phyloP scores from a whole-genome alignment of 2,888 invertebrate genomes.

The Erynnis tages region DNA sequence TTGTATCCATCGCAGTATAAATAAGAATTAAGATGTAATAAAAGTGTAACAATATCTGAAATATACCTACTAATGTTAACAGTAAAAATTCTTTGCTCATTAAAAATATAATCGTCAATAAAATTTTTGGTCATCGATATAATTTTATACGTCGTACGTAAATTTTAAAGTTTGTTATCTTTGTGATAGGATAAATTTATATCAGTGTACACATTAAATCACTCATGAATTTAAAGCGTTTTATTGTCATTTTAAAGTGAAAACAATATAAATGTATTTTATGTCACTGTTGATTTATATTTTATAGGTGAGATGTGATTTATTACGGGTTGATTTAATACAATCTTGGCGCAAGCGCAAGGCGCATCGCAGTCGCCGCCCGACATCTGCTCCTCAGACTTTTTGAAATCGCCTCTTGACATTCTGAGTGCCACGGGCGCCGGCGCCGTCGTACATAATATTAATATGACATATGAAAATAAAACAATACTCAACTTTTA shows the following conservation, averaged over 20 bases:
- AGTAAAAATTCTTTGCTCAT: constrained; percentile 17
- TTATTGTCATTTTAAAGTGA: constrained; percentile 75
- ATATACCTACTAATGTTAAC: background rate
- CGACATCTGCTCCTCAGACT: constrained; percentile 31
- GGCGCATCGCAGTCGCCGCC: constrained; percentile 34
- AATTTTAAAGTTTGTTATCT: constrained; percentile 43
- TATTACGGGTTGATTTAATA: constrained; percentile 68
- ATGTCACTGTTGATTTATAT: constrained; percentile 75
- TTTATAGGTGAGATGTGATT: constrained; percentile 78
- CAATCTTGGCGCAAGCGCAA: constrained; percentile 56
- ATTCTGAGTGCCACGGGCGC: constrained; percentile 42
- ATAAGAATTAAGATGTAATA: constrained; percentile 11
- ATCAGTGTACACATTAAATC: constrained; percentile 67
- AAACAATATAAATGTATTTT: constrained; percentile 80
- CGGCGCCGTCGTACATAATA: constrained; percentile 43
- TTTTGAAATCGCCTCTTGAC: constrained; percentile 37
- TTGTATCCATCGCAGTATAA: background rate
- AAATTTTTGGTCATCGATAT: constrained; percentile 56
- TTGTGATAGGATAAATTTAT: constrained; percentile 51
- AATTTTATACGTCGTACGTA: constrained; percentile 44
- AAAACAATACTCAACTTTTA: constrained; percentile 39
- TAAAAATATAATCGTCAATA: constrained; percentile 52
- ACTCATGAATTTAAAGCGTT: constrained; percentile 75
- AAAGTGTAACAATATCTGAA: constrained; percentile 2
- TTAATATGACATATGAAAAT: constrained; percentile 44